These are phyloP conservation scores for Pseudopipra pipra DNA, from an alignment of 2,113 vertebrate species.

Conservation along the genomic window DNA sequence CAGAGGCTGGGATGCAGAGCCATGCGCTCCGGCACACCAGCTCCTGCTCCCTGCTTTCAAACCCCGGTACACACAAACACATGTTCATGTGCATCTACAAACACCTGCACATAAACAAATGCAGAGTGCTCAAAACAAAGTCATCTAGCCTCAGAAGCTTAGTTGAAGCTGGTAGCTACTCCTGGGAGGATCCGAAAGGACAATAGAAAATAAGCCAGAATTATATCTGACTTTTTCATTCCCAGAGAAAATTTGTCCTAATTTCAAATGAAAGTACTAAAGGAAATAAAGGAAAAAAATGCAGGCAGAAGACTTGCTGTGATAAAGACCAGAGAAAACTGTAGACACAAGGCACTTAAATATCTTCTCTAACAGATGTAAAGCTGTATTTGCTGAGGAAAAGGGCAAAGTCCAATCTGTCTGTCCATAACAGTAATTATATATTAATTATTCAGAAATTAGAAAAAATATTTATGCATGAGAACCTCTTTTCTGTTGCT, in stretches of 20 bases:
- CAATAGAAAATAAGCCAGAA: not conserved
- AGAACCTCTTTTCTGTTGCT: not conserved
- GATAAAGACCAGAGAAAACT: not conserved
- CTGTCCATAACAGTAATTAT: not conserved
- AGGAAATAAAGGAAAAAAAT: not conserved
- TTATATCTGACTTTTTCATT: not conserved
- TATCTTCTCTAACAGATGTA: not conserved
- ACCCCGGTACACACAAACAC: not conserved
- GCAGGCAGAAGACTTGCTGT: not conserved
- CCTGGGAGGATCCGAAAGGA: not conserved
- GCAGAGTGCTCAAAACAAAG: not conserved
- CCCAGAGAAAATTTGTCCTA: not conserved
- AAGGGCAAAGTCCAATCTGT: not conserved
- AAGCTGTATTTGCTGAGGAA: not conserved
- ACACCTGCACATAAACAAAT: not conserved
- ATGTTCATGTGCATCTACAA: not conserved
- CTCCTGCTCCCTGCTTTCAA: not conserved
- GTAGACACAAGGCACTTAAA: not conserved
- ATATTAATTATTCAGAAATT: not conserved
- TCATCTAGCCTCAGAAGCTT: not conserved
- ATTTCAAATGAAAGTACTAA: not conserved
- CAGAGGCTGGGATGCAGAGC: not conserved
- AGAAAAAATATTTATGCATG: not conserved
- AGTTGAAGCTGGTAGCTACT: not conserved
- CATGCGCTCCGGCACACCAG: fast-evolving